Evolutionary conservation across 1,140 invertebrate genomes (phyloP), one percentile per base, ranked within the genome.

Genomic region (Ectropis grisescens): DNA sequence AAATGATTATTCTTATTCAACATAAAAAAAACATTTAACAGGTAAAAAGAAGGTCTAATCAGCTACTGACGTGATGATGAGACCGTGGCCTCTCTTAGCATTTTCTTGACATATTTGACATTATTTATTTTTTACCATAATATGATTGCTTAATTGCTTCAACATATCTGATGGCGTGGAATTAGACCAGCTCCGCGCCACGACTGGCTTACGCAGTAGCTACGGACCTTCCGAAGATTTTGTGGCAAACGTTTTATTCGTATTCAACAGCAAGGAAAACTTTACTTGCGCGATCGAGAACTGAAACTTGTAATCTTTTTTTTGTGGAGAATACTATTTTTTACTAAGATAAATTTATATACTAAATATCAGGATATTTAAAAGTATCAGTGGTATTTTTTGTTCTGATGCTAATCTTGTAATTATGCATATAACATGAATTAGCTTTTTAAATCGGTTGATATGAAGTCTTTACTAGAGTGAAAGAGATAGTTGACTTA

Each of bases 71-170:
- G 70, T 65, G 59, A 59, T 58, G 62, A 35, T 68, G 65, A 71
- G 62, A 62, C 58, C 44, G 28, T 32, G 44, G 56, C 52, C 60
- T 65, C 65, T 69, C 59, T 69, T 71, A 71, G 65, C 60, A 65
- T 75, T 75, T 75, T 67, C 64, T 68, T 62, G 61, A 60, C 57
- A 55, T 65, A 60, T 69, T 62, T 60, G 58, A 59, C 59, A 58
- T 61, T 55, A 54, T 58, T 61, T 53, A 52, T 58, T 55, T 56
- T 53, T 58, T 54, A 47, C 55, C 47, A 58, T 58, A 27, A 52
- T 56, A 61, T 62, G 54, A 60, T 61, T 62, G 46, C 61, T 58
- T 55, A 50, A 41, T 37, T 50, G 58, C 56, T 58, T 62, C 53
- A 57, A 60, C 54, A 58, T 68, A 61, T 60, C 50, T 62, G 65